A percentile compares a stretch with the other conserved stretches of the same genome.
Evolutionary conservation across 35 echinoderm and acorn worm species (phyloP).

Genomic region (Diadema setosum): DNA sequence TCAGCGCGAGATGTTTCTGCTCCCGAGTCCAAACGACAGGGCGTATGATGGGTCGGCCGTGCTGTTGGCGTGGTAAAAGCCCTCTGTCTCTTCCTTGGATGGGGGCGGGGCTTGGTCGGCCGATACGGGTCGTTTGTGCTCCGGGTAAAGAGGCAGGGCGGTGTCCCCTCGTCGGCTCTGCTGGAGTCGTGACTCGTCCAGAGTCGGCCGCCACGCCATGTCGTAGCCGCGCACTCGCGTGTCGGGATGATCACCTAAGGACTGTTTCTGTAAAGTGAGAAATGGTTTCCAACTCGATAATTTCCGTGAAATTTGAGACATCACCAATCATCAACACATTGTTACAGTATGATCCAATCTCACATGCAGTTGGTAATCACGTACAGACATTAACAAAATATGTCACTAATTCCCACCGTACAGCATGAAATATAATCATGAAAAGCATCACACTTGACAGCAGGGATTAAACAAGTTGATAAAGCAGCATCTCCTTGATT

Average conservation of each 20-base stretch:
- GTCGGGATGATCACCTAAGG: not conserved
- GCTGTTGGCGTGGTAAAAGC: not conserved
- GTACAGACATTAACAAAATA: no score
- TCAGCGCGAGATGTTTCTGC: not conserved
- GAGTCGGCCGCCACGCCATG: not conserved
- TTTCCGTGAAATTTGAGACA: no score
- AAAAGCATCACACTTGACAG: no score
- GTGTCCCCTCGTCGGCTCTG: not conserved
- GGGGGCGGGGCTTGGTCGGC: not conserved
- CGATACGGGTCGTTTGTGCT: not conserved
- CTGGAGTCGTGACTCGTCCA: no score
- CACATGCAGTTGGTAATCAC: no score
- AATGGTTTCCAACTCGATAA: no score
- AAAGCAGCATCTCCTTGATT: no score
- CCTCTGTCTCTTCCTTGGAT: not conserved
- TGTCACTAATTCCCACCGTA: no score
- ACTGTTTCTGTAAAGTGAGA: not conserved
- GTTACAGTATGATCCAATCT: no score
- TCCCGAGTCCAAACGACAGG: not conserved
- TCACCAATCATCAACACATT: no score
- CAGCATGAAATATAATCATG: no score
- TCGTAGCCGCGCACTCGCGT: not conserved
- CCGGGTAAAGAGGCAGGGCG: not conserved
- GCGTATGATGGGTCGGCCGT: not conserved
- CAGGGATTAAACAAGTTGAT: no score